Percentiles rank a stretch among this genome's conserved stretches.
Evolutionary conservation across 2,888 invertebrate species (phyloP).

Genomic region (Malthinus flaveolus): DNA sequence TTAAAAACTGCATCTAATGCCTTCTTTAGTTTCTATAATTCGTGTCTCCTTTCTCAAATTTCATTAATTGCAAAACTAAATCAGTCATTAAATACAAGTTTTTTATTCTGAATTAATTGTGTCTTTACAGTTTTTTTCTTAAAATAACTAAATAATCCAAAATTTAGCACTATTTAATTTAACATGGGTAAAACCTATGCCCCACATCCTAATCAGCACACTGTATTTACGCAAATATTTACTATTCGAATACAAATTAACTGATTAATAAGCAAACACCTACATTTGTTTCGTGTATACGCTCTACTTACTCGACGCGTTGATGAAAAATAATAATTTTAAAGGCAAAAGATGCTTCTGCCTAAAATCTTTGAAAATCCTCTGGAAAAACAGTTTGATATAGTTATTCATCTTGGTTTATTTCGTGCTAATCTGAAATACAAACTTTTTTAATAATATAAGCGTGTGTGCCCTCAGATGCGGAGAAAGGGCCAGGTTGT

Average conservation of each 20-base stretch:
- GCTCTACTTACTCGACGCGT: constrained; percentile 73
- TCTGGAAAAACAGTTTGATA: constrained; percentile 64
- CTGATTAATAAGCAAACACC: not conserved
- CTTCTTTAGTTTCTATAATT: too few species aligned
- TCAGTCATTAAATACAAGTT: too few species aligned
- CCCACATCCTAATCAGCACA: not conserved
- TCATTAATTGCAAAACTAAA: too few species aligned
- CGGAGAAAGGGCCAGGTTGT: too few species aligned
- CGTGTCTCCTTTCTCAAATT: too few species aligned
- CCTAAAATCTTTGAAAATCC: constrained; percentile 70
- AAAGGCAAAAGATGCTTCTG: constrained; percentile 73
- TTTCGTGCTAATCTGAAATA: not conserved
- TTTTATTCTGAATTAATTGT: too few species aligned
- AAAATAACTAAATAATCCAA: too few species aligned
- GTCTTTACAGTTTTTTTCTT: too few species aligned
- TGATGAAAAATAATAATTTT: constrained; percentile 76
- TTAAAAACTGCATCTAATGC: too few species aligned
- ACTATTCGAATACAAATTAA: not conserved
- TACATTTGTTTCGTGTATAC: not conserved
- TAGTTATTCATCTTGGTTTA: constrained; percentile 59
- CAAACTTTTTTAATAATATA: too few species aligned
- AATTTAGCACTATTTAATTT: too few species aligned
- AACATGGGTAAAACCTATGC: not conserved
- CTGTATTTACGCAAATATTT: not conserved
- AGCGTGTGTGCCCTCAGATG: too few species aligned